phyloP scores from a whole-genome alignment of 1,140 invertebrate species.

The Drosophila grimshawi region DNA sequence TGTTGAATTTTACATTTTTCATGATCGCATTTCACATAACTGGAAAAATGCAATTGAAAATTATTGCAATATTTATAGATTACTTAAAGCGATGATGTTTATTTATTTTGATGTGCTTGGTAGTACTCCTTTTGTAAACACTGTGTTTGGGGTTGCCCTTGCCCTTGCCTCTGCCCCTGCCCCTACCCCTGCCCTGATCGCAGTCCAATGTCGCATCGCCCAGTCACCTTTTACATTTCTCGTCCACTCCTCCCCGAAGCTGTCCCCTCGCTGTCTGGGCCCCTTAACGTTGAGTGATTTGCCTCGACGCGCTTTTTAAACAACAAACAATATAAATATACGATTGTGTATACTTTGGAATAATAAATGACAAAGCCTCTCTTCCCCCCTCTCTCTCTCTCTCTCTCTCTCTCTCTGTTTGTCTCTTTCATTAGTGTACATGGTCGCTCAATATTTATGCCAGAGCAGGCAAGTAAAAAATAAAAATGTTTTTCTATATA shows the following conservation, averaged over 20 bases:
- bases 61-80: conserved; percentile 31
- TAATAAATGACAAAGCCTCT: conserved; percentile 18
- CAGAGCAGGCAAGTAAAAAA: conserved; percentile 34
- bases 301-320: conserved; percentile 53
- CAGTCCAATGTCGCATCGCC: conserved; percentile 32
- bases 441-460: conserved; percentile 34
- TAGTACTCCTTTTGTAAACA: conserved; percentile 9
- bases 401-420: background rate
- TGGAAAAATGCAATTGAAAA: conserved; percentile 26
- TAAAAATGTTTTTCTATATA: conserved; percentile 43
- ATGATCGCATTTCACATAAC: conserved; percentile 34
- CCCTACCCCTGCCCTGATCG: conserved; percentile 1
- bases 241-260: background rate
- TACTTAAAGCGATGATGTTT: conserved; percentile 14
- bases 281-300: conserved; percentile 47
- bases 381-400: background rate
- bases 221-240: conserved; percentile 26
- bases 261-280: conserved; percentile 4
- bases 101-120: background rate
- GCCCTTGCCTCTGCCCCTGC: conserved; percentile 5
- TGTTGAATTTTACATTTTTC: conserved; percentile 37
- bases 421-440: background rate
- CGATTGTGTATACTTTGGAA: conserved; percentile 40
- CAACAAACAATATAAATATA: conserved; percentile 44
- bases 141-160: conserved; percentile 21